Conservation (phyloP, 2,113 vertebrate species). For the Amblyornis subalaris region DNA sequence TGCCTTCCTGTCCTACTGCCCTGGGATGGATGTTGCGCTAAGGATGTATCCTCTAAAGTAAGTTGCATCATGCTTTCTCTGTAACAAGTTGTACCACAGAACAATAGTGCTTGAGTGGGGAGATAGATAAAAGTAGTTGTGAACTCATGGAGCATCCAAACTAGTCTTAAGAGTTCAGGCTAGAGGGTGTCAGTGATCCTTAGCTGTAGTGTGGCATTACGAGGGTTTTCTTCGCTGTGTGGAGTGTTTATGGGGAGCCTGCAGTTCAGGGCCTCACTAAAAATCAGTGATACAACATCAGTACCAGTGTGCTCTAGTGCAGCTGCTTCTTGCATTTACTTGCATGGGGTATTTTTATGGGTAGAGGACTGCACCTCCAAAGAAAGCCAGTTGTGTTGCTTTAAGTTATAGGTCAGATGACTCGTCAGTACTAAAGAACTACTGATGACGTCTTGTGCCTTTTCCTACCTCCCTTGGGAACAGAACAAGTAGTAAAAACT, state of each 20-base stretch:
- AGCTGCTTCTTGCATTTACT: neutral
- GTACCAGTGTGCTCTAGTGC: neutral
- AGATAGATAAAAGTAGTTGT: neutral
- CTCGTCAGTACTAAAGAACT: neutral
- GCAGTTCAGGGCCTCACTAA: neutral
- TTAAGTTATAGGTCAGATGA: neutral
- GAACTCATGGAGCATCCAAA: neutral
- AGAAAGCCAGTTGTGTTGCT: neutral
- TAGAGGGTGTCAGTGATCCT: neutral
- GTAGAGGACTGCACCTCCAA: neutral
- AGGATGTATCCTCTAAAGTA: constrained; percentile 85
- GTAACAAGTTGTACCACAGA: neutral
- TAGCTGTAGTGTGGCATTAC: neutral
- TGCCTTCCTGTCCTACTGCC: constrained; percentile 82
- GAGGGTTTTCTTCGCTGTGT: neutral
- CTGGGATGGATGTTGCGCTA: constrained; percentile 82
- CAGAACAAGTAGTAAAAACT: neutral
- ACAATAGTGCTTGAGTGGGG: neutral
- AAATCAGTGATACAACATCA: neutral
- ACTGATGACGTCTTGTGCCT: neutral
- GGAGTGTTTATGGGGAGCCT: neutral
- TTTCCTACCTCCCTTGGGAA: neutral
- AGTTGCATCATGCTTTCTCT: constrained; percentile 8
- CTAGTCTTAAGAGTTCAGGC: neutral
- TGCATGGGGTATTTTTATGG: neutral